Conservation (phyloP, 2,797 vertebrate species). For the Phoxinus dragarum region DNA sequence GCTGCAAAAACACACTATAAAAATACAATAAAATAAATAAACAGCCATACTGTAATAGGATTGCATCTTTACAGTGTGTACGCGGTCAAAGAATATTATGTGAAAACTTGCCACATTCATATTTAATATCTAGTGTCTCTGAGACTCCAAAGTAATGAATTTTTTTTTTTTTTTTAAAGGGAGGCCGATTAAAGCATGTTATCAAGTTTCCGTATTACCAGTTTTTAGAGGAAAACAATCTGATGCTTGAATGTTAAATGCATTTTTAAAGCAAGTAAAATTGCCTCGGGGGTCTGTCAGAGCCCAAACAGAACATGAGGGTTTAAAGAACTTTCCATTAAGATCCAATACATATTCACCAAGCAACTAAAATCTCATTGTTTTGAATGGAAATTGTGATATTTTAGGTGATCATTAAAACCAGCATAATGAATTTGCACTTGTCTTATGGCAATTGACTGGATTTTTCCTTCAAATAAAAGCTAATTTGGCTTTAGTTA, state of each 20-base stretch:
- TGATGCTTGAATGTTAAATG: constrained; percentile 4
- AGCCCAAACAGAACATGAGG: background rate
- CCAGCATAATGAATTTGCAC: background rate
- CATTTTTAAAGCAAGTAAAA: constrained; percentile 21
- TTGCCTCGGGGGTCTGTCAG: constrained; percentile 10
- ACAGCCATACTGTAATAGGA: background rate
- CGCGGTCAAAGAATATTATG: background rate
- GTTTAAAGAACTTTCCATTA: background rate
- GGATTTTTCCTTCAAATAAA: constrained; percentile 15
- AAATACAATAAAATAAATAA: background rate
- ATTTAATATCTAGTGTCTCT: constrained; percentile 1
- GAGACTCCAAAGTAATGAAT: background rate
- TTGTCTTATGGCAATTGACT: constrained; percentile 7
- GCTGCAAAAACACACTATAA: background rate
- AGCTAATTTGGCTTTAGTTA: constrained; percentile 34
- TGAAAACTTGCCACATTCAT: background rate
- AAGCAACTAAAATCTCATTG: background rate
- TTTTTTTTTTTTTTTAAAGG: background rate
- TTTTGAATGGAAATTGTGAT: constrained; percentile 6
- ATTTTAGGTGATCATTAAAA: background rate
- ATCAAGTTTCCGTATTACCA: background rate
- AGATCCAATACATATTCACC: background rate
- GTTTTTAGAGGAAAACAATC: background rate
- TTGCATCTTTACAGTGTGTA: background rate
- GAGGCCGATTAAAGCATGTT: background rate